phyloP scores from a whole-genome alignment of 1,140 invertebrate species.

The Lasioglossum baleicum region DNA sequence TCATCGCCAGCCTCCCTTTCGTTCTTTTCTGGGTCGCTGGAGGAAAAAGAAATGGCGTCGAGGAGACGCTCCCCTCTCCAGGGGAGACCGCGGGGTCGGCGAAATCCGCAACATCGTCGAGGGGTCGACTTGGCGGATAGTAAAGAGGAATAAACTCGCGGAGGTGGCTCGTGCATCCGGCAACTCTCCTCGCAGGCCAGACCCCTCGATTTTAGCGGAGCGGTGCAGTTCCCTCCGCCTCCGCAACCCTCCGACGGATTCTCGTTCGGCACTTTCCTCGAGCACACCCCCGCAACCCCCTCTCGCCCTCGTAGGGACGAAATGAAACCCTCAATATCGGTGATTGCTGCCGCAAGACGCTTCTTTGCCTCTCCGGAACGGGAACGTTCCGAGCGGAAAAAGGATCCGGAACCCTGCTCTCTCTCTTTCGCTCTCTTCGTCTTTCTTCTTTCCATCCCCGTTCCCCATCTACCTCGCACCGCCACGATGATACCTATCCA shows the following conservation, averaged over 20 bases:
- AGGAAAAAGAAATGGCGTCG: not conserved
- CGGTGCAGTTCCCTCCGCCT: constrained; percentile 18
- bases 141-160: constrained; percentile 41
- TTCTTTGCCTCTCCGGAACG: constrained; percentile 61
- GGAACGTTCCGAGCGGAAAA: constrained; percentile 55
- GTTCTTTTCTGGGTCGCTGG: not conserved
- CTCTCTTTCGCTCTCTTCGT: not conserved
- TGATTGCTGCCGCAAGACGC: constrained; percentile 79
- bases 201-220: constrained; percentile 40
- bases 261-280: constrained; percentile 41
- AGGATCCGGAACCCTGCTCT: constrained; percentile 37
- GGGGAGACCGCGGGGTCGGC: not conserved
- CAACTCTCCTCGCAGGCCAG: constrained; percentile 33
- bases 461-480: not conserved
- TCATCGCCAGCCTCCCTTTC: not conserved
- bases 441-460: not conserved
- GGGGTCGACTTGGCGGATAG: constrained; percentile 11
- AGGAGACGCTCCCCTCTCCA: not conserved
- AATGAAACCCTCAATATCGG: constrained; percentile 81
- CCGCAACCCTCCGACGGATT: not conserved
- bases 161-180: constrained; percentile 51
- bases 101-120: constrained; percentile 31
- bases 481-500: not conserved
- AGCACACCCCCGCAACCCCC: constrained; percentile 16
- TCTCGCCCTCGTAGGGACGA: constrained; percentile 69